Conservation (phyloP, 2,888 invertebrate species). For the Parnassius smintheus region DNA sequence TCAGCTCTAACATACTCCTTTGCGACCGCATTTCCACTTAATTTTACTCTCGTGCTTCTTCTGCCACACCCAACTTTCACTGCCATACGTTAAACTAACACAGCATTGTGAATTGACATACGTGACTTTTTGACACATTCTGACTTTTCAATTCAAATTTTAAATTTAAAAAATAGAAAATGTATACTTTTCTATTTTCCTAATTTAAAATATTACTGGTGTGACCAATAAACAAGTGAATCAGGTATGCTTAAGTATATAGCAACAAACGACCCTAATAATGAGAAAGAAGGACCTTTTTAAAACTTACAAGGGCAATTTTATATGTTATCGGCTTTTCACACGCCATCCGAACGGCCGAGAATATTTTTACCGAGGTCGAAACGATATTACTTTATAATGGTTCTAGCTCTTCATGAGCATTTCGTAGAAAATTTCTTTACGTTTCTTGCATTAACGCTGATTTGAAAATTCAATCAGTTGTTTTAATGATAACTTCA, state of each 20-base stretch:
- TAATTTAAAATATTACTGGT: background rate
- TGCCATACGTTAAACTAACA: no score
- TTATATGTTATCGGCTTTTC: slow-evolving; percentile 54
- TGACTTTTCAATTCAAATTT: no score
- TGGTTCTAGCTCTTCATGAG: slow-evolving; percentile 8
- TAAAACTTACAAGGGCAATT: slow-evolving; percentile 58
- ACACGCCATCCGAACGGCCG: slow-evolving; percentile 47
- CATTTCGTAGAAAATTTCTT: slow-evolving; percentile 17
- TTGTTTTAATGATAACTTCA: no score
- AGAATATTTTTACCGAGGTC: slow-evolving; percentile 23
- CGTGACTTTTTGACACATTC: no score
- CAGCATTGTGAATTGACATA: no score
- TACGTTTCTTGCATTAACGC: slow-evolving; percentile 7
- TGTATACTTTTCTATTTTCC: no score
- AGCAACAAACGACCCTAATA: slow-evolving; percentile 53
- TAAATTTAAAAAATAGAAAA: no score
- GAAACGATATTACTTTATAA: slow-evolving; percentile 24
- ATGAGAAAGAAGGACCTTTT: slow-evolving; percentile 55
- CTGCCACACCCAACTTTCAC: no score
- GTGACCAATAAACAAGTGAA: slow-evolving; percentile 11
- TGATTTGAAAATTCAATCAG: background rate
- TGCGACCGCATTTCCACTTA: no score
- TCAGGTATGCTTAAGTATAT: slow-evolving; percentile 28
- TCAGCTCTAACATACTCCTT: no score
- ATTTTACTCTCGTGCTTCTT: no score